phyloP scores from a whole-genome alignment of 2,888 invertebrate species.

The Lordiphosa andalusiaca region DNA sequence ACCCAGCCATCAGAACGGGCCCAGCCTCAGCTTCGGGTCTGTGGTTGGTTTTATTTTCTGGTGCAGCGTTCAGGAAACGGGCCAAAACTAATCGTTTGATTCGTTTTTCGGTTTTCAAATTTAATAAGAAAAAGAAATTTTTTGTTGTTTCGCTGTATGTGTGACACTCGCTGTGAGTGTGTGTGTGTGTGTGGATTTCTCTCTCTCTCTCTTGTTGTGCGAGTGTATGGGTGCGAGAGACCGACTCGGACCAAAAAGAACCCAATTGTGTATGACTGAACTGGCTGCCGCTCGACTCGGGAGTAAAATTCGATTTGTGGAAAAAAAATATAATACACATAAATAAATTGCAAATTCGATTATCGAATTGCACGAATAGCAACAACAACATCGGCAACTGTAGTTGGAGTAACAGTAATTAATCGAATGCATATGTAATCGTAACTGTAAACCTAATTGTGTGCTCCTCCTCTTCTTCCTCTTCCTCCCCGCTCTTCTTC shows the following conservation, averaged over 20 bases:
- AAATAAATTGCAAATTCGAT: conserved; percentile 17
- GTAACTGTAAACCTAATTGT: conserved; percentile 65
- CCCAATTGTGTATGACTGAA: conserved; percentile 48
- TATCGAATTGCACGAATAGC: conserved; percentile 28
- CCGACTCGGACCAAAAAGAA: conserved; percentile 64
- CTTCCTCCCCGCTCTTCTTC: conserved; percentile 29
- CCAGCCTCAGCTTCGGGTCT: conserved; percentile 22
- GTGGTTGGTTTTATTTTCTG: conserved; percentile 21
- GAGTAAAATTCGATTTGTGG: conserved; percentile 65
- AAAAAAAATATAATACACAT: conserved; percentile 22
- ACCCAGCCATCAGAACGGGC: not conserved
- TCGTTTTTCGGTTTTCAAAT: conserved; percentile 3
- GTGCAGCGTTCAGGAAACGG: conserved; percentile 9
- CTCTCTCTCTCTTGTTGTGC: conserved; percentile 18
- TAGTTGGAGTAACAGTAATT: conserved; percentile 34
- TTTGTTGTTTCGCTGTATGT: conserved; percentile 20
- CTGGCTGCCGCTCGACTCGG: conserved; percentile 22
- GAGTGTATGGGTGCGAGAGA: conserved; percentile 50
- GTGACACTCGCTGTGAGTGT: not conserved
- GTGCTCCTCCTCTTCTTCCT: conserved; percentile 41
- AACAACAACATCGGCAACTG: conserved; percentile 19
- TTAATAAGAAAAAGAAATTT: conserved; percentile 32
- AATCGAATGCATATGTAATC: conserved; percentile 40
- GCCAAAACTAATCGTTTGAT: conserved; percentile 3
- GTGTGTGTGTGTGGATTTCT: conserved; percentile 18